Evolutionary conservation across 2,888 invertebrate genomes (phyloP).

Genomic region (Ganaspis brasiliensis): DNA sequence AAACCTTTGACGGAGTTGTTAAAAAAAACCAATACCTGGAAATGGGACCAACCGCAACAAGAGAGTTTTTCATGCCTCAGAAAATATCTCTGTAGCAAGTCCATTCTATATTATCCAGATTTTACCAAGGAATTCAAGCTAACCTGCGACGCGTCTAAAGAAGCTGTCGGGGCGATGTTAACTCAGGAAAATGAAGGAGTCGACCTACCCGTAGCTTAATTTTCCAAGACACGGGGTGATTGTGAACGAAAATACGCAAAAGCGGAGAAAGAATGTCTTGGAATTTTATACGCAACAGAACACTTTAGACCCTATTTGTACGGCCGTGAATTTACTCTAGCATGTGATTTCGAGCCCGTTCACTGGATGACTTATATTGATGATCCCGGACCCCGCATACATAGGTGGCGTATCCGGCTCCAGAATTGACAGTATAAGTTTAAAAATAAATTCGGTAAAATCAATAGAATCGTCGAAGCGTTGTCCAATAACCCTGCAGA

Average conservation of each 20-base stretch:
- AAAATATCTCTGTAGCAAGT: no score
- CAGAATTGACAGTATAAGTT: neutral
- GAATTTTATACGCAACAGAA: neutral
- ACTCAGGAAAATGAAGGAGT: neutral
- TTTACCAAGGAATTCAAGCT: neutral
- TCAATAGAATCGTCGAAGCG: neutral
- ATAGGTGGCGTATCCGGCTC: neutral
- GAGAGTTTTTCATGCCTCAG: neutral
- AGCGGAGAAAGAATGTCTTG: slow-evolving; percentile 19
- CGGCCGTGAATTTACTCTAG: neutral
- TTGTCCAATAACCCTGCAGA: neutral
- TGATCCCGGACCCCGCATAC: neutral
- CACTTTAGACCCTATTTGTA: neutral
- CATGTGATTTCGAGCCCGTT: neutral
- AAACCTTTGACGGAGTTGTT: neutral
- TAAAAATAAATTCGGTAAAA: neutral
- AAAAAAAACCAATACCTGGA: neutral
- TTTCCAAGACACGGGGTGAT: neutral
- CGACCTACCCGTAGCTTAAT: neutral
- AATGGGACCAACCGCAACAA: neutral
- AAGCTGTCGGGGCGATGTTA: neutral
- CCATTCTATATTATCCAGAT: neutral
- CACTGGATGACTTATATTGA: slow-evolving; percentile 41
- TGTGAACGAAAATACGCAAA: neutral
- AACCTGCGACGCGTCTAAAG: neutral